Percentiles rank a stretch among this genome's conserved stretches.
These are phyloP conservation scores for Galaxea fascicularis DNA, from an alignment of 92 coral and sea anemone genomes.

Conservation along the genomic window DNA sequence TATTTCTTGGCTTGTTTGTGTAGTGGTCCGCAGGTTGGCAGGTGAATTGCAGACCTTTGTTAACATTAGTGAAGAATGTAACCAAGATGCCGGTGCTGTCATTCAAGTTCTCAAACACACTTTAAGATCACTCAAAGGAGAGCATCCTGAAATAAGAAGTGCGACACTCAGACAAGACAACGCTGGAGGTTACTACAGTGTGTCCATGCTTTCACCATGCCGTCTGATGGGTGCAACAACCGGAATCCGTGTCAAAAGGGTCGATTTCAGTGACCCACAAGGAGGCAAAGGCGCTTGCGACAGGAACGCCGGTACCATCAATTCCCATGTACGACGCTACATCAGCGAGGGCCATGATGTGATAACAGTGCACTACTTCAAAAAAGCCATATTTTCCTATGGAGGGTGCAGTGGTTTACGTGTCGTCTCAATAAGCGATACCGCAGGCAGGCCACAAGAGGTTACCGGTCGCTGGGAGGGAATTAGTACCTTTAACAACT, in stretches of 20 bases:
- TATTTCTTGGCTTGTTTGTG: constrained; percentile 56
- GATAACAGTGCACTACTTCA: no score
- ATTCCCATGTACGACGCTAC: no score
- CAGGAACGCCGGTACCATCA: no score
- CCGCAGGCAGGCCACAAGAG: neutral
- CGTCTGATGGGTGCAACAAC: constrained; percentile 14
- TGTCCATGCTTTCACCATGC: constrained; percentile 40
- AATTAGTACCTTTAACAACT: constrained; percentile 19
- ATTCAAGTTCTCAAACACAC: constrained; percentile 34
- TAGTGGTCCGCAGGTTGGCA: constrained; percentile 21
- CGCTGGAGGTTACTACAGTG: constrained; percentile 59
- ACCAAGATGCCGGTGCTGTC: constrained; percentile 45
- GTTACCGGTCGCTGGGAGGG: constrained; percentile 11
- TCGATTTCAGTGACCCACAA: no score
- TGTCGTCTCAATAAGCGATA: neutral
- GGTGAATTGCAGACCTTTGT: constrained; percentile 30
- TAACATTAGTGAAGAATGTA: constrained; percentile 36
- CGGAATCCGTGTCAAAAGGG: neutral
- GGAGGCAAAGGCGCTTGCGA: neutral
- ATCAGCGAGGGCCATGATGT: no score
- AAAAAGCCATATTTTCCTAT: constrained; percentile 30
- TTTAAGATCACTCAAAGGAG: constrained; percentile 19
- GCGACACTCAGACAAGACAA: constrained; percentile 57
- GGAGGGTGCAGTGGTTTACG: constrained; percentile 21
- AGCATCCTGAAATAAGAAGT: constrained; percentile 47